phyloP scores from a whole-genome alignment of 2,888 invertebrate species.

The Agelastica alni region DNA sequence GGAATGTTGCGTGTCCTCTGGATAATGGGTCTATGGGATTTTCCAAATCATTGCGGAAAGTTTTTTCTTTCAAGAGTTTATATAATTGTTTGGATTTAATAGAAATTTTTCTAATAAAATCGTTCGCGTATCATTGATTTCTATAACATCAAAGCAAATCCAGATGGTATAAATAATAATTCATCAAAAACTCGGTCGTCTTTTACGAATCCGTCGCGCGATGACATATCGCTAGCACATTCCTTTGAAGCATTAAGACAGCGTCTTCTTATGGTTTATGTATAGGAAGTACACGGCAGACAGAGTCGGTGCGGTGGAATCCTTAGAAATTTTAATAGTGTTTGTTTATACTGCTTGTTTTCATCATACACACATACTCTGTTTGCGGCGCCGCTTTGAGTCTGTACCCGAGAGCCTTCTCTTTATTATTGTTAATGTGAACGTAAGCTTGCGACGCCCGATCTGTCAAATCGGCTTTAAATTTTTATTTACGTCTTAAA shows the following conservation, averaged over 20 bases:
- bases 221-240: constrained; percentile 26
- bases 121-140: constrained; percentile 2
- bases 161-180: constrained; percentile 20
- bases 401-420: not conserved
- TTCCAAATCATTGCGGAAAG: no score
- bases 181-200: constrained; percentile 16
- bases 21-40: no score
- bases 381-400: constrained; percentile 27
- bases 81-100: no score
- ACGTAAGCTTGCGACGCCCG: constrained; percentile 4
- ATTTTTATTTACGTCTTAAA: not conserved
- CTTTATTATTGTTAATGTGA: constrained; percentile 11
- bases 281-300: constrained; percentile 28
- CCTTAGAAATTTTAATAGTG: constrained; percentile 36
- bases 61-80: no score
- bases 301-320: constrained; percentile 24
- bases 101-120: no score
- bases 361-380: constrained; percentile 37
- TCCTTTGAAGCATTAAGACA: constrained; percentile 21
- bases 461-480: not conserved
- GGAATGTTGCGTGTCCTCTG: no score
- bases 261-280: constrained; percentile 29
- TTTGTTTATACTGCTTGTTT: constrained; percentile 40
- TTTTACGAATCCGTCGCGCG: constrained; percentile 17
- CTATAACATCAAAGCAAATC: constrained; percentile 15